phyloP scores from a whole-genome alignment of 2,888 invertebrate genomes.

The Athripsodes cinereus region DNA sequence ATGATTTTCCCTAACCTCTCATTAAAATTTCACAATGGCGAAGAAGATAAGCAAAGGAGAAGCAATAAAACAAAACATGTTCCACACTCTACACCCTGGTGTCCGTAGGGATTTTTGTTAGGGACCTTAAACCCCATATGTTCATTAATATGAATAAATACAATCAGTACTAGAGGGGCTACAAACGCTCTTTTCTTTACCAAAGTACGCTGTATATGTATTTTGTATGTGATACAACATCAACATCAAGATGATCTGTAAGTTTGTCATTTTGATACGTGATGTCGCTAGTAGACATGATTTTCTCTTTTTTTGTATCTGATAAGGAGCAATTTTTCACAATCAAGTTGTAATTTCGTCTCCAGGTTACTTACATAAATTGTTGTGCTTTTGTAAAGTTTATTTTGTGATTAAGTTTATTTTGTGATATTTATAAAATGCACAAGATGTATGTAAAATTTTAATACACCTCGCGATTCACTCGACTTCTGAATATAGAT shows the following conservation, averaged over 20 bases:
- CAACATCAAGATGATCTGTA: background rate
- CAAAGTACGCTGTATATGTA: no score
- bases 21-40: background rate
- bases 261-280: slow-evolving; percentile 4
- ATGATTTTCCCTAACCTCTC: background rate
- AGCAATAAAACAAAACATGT: background rate
- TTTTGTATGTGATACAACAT: no score
- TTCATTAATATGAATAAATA: slow-evolving; percentile 9
- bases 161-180: slow-evolving; percentile 2
- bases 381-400: no score
- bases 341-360: no score
- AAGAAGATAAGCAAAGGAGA: background rate
- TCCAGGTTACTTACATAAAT: no score
- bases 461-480: no score
- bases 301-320: no score
- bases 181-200: background rate
- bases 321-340: no score
- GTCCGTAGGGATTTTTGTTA: background rate
- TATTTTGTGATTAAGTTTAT: no score
- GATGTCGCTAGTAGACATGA: background rate
- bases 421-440: no score
- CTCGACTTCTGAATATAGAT: no score
- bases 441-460: no score
- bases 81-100: background rate
- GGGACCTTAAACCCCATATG: slow-evolving; percentile 2